Base-by-base conservation (phyloP, 2,113 vertebrate genomes). In the Pseudopodoces humilis region DNA sequence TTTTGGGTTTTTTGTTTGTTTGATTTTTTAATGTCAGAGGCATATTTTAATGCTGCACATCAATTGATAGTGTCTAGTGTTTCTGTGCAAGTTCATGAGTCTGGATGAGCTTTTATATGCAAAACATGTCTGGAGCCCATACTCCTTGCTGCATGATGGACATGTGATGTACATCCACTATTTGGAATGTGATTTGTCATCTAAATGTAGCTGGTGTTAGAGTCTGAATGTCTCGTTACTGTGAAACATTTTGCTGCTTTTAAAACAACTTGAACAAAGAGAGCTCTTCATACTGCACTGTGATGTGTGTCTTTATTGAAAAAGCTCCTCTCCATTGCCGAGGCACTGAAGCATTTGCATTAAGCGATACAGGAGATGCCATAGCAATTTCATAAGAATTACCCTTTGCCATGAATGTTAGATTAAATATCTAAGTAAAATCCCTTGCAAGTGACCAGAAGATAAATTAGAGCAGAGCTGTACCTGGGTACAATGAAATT, bases 381-480 rank as follows among this genome's bases (percentile, higher is more conserved):
- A 92, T 59, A 96, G 96, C 97, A 95, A 95, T 98, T 98, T 98
- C 93, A 88, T 94, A 94, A 98, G 96, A 97, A 97, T 97, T 97
- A 96, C 93, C 90, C 94, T 97, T 97, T 97, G 95, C 96, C 95
- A 95, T 96, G 97, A 97, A 96, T 96, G 97, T 97, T 96, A 97
- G 96, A 97, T 98, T 97, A 97, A 98, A 96, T 92, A 97, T 97
- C 96, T 93, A 91, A 95, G 95, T 95, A 93, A 97, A 97, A 97
- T 93, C 94, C 89, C 94, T 96, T 96, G 94, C 70, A 97, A 97
- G 91, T 96, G 90, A 95, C 95, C 96, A 91, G 96, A 96, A 98
- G 96, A 97, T 97, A 96, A 98, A 97, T 97, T 96, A 96, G 95
- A 97, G 55, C 91, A 70, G 92, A 95, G 82, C 90, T 74, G 82